Percentiles rank a stretch among this genome's conserved stretches.
phyloP scores from a whole-genome alignment of 2,888 invertebrate species.

The Nephrotoma flavescens region DNA sequence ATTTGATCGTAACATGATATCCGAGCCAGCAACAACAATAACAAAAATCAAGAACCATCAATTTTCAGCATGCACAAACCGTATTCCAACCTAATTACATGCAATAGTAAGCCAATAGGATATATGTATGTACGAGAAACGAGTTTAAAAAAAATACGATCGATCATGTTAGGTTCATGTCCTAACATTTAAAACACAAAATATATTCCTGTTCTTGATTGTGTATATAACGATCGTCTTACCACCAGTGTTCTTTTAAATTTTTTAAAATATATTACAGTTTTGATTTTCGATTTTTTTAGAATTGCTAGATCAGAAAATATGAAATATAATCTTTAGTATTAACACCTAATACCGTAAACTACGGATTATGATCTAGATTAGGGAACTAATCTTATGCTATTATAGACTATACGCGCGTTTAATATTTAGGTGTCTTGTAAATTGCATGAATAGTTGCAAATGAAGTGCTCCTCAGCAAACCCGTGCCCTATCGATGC shows the following conservation, averaged over 20 bases:
- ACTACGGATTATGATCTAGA: too few relatives aligned
- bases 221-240: background rate
- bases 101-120: background rate
- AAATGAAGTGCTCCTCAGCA: too few relatives aligned
- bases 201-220: background rate
- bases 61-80: background rate
- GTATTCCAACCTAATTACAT: background rate
- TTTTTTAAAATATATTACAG: too few relatives aligned
- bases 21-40: background rate
- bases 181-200: background rate
- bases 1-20: background rate
- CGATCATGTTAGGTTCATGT: background rate
- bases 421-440: too few relatives aligned
- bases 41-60: background rate
- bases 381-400: too few relatives aligned
- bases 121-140: background rate
- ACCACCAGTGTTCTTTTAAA: background rate
- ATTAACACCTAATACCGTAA: too few relatives aligned
- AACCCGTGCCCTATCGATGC: too few relatives aligned
- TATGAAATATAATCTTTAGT: too few relatives aligned
- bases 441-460: too few relatives aligned
- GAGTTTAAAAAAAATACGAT: background rate
- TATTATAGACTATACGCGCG: too few relatives aligned
- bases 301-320: too few relatives aligned
- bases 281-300: too few relatives aligned